Evolutionary conservation across 2,888 invertebrate species (phyloP).

Genomic region (Zelleria hepariella): DNA sequence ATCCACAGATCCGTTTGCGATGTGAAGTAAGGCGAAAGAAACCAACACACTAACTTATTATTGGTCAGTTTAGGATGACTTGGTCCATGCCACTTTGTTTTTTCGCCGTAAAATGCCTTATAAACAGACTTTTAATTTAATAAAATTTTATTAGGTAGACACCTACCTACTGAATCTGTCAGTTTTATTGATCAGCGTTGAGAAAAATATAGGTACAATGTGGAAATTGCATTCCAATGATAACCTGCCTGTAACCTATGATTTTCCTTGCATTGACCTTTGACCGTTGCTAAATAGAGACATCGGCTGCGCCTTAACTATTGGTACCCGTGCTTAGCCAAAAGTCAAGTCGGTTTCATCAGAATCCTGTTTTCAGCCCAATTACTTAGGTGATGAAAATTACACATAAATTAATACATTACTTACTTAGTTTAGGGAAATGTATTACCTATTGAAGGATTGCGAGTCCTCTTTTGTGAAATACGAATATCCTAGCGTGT

Average conservation of each 20-base stretch:
- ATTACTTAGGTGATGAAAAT: not conserved
- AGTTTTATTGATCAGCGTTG: too few relatives aligned
- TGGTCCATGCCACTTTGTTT: too few relatives aligned
- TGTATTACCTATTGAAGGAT: not conserved
- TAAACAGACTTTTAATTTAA: too few relatives aligned
- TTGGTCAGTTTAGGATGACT: too few relatives aligned
- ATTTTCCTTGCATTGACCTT: not conserved
- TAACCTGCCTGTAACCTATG: not conserved
- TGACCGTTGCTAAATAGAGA: not conserved
- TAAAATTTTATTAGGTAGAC: too few relatives aligned
- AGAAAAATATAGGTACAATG: not conserved
- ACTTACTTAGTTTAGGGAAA: not conserved
- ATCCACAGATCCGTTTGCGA: too few relatives aligned
- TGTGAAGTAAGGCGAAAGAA: too few relatives aligned
- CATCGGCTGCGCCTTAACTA: constrained; percentile 3
- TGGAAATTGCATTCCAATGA: not conserved
- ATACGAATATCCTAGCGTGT: not conserved
- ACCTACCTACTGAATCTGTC: too few relatives aligned
- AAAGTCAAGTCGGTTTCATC: constrained; percentile 27
- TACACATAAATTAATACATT: not conserved
- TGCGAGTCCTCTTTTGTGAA: not conserved
- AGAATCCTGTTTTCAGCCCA: constrained; percentile 26
- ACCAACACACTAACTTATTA: too few relatives aligned
- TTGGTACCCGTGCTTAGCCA: constrained; percentile 8
- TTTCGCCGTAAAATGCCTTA: too few relatives aligned